These are phyloP conservation scores for Nyctalus aviator DNA, from an alignment of 2,797 vertebrate genomes.

Conservation along the genomic window DNA sequence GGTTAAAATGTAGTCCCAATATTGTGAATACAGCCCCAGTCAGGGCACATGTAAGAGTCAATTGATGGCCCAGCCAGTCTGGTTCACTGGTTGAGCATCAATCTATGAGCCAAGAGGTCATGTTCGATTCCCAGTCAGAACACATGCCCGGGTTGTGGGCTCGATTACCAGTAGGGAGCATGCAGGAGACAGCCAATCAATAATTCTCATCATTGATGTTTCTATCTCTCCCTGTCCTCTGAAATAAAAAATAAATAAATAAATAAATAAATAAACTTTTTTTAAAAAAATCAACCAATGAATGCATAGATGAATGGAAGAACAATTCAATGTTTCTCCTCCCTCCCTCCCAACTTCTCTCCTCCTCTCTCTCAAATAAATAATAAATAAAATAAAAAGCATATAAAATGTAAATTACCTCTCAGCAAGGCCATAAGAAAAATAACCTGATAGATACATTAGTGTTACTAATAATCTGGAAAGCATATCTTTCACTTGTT, in stretches of 20 bases:
- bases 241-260: too few relatives aligned
- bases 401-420: slow-evolving; percentile 28
- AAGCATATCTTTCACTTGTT: slow-evolving; percentile 48
- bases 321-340: neutral
- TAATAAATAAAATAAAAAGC: neutral
- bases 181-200: too few relatives aligned
- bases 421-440: slow-evolving; percentile 39
- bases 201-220: too few relatives aligned
- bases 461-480: slow-evolving; percentile 33
- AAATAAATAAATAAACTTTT: too few relatives aligned
- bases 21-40: neutral
- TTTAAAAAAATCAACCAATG: neutral
- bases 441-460: slow-evolving; percentile 6
- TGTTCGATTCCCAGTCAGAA: too few relatives aligned
- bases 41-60: neutral
- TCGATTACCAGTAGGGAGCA: too few relatives aligned
- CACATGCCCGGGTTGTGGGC: too few relatives aligned
- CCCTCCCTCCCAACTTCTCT: neutral
- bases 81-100: too few relatives aligned
- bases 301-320: neutral
- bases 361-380: neutral
- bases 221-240: too few relatives aligned
- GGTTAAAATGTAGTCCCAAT: neutral
- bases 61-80: neutral
- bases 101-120: too few relatives aligned